phyloP scores from a whole-genome alignment of 2,888 invertebrate species.

The Notocelia uddmanniana region DNA sequence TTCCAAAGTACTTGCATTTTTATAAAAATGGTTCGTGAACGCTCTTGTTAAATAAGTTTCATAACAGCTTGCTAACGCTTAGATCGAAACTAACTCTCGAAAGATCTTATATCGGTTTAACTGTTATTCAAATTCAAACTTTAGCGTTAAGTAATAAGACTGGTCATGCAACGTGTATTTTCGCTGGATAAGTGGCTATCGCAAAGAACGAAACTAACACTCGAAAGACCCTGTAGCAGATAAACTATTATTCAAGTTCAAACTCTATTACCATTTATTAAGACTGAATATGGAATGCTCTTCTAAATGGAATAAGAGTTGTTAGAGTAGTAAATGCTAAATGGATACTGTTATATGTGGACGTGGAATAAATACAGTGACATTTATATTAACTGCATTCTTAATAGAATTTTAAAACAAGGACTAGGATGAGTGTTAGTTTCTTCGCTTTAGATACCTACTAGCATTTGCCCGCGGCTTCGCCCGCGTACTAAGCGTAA shows the following conservation, averaged over 20 bases:
- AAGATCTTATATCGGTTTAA: background rate
- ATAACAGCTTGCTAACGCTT: background rate
- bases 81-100: background rate
- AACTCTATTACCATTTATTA: background rate
- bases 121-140: background rate
- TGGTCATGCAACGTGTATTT: background rate
- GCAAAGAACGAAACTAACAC: background rate
- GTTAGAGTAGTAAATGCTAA: background rate
- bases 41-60: conserved; percentile 16
- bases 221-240: background rate
- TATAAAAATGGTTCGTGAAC: conserved; percentile 7
- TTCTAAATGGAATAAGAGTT: background rate
- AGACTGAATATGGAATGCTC: background rate
- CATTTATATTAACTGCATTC: background rate
- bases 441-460: too few relatives aligned
- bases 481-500: too few relatives aligned
- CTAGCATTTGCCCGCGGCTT: too few relatives aligned
- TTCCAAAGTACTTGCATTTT: conserved; percentile 13
- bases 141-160: background rate
- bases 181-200: background rate
- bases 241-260: background rate
- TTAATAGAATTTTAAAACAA: background rate
- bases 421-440: background rate
- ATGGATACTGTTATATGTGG: background rate
- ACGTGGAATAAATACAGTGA: background rate